A percentile compares a stretch with the other conserved stretches of the same genome.
phyloP scores from a whole-genome alignment of 2,113 vertebrate genomes.

The Strix aluco region DNA sequence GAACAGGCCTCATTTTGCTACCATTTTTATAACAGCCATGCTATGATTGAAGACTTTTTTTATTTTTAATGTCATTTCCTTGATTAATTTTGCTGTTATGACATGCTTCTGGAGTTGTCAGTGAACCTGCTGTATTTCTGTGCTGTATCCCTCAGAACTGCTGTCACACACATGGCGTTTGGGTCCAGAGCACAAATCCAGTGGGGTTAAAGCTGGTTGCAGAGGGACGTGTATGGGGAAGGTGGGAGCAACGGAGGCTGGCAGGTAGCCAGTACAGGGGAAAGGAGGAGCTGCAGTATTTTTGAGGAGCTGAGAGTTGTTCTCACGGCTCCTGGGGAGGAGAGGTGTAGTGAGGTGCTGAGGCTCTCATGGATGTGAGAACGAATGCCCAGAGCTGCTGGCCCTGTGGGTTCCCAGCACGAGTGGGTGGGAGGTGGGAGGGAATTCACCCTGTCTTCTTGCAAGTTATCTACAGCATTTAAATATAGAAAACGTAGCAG shows the following conservation, averaged over 20 bases:
- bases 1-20: not conserved
- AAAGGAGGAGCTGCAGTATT: not conserved
- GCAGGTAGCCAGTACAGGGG: not conserved
- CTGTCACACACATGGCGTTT: not conserved
- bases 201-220: not conserved
- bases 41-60: not conserved
- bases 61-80: not conserved
- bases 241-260: not conserved
- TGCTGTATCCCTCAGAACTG: not conserved
- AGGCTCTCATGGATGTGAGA: not conserved
- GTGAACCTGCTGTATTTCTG: not conserved
- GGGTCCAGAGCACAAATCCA: not conserved
- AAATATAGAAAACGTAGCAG: not conserved
- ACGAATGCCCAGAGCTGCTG: not conserved
- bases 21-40: not conserved
- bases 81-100: not conserved
- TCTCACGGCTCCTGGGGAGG: not conserved
- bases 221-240: fast-evolving
- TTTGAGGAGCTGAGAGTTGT: not conserved
- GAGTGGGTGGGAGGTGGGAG: not conserved
- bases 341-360: not conserved
- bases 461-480: not conserved
- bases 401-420: not conserved
- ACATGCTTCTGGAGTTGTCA: not conserved
- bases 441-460: not conserved